Evolutionary conservation across 2,113 vertebrate genomes (phyloP).

Genomic region (Microcebus lehilahytsara): DNA sequence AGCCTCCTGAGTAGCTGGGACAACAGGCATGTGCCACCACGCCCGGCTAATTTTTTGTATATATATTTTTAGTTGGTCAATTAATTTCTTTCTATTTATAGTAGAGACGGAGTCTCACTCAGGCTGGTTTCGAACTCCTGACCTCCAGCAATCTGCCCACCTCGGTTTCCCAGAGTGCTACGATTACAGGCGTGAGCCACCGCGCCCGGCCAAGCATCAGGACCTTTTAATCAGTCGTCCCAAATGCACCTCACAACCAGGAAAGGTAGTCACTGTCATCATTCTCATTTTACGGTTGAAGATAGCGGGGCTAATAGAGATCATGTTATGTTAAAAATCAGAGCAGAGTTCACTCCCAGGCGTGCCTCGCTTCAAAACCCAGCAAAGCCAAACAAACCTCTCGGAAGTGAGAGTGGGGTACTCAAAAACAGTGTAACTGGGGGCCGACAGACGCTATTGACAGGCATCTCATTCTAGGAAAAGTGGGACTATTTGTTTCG

Average conservation of each 20-base stretch:
- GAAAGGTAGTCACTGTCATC: background rate
- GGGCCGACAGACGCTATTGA: background rate
- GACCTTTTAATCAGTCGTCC: background rate
- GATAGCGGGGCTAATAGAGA: too few relatives aligned
- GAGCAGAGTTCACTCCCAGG: background rate
- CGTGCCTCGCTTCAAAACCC: background rate
- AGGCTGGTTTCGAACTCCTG: too few relatives aligned
- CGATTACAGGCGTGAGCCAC: too few relatives aligned
- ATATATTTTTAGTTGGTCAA: too few relatives aligned
- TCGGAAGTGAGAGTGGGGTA: background rate
- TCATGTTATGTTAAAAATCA: background rate
- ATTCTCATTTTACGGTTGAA: background rate
- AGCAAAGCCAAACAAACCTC: background rate
- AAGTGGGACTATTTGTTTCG: rapidly evolving
- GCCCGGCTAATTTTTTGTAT: too few relatives aligned
- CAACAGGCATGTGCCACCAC: too few relatives aligned
- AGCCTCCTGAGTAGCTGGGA: too few relatives aligned
- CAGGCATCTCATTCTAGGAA: background rate
- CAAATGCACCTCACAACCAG: background rate
- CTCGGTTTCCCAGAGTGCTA: too few relatives aligned
- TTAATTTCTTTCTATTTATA: too few relatives aligned
- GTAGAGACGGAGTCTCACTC: too few relatives aligned
- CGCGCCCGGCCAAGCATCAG: too few relatives aligned
- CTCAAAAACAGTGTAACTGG: background rate
- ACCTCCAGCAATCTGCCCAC: too few relatives aligned